These are phyloP conservation scores for Rhyacophila brunnea DNA, from an alignment of 1,140 invertebrate genomes.

Conservation along the genomic window DNA sequence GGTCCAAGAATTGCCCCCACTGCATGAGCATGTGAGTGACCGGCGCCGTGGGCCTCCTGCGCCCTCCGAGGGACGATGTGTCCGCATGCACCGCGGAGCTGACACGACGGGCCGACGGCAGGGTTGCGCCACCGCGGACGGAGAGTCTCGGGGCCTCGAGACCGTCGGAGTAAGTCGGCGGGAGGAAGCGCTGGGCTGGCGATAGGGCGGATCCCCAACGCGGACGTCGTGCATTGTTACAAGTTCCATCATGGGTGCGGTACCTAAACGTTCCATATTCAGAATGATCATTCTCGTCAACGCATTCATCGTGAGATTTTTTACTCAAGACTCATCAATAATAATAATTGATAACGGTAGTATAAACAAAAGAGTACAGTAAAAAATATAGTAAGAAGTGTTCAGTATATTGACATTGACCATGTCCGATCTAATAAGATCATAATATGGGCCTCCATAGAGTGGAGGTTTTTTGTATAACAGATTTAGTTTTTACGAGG, in stretches of 20 bases:
- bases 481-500: too few relatives aligned
- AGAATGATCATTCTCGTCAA: constrained; percentile 18
- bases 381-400: too few relatives aligned
- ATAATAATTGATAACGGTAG: too few relatives aligned
- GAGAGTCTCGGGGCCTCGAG: constrained; percentile 59
- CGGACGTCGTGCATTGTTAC: constrained; percentile 75
- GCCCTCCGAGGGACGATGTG: constrained; percentile 45
- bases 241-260: constrained; percentile 80
- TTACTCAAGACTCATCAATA: too few relatives aligned
- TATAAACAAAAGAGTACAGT: too few relatives aligned
- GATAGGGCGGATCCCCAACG: constrained; percentile 82
- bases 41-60: constrained; percentile 44
- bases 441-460: too few relatives aligned
- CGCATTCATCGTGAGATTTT: not conserved
- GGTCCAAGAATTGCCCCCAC: constrained; percentile 83
- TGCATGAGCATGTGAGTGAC: constrained; percentile 82
- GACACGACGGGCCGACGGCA: constrained; percentile 69
- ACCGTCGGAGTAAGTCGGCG: constrained; percentile 81
- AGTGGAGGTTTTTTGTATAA: too few relatives aligned
- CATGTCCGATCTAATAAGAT: too few relatives aligned
- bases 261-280: constrained; percentile 56
- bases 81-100: constrained; percentile 66
- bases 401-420: too few relatives aligned
- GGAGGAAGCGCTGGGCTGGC: constrained; percentile 77
- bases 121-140: constrained; percentile 48